Conservation (phyloP, 2,113 vertebrate species). For the Heterochromis multidens region DNA sequence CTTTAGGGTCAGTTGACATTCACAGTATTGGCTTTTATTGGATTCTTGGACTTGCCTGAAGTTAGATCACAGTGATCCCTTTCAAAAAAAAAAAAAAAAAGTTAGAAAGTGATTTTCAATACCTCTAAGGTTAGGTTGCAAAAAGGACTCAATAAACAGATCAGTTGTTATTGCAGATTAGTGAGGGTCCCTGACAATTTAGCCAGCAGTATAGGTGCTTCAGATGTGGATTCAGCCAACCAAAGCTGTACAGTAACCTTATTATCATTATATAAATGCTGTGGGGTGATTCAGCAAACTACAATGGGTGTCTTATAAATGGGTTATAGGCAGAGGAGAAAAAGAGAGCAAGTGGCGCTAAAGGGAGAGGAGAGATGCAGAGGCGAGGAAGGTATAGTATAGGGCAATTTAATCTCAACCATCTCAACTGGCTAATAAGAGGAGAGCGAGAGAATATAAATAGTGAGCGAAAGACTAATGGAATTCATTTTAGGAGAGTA, state of each 20-base stretch:
- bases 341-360: conserved; percentile 10
- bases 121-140: not conserved
- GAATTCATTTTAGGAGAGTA: conserved; percentile 68
- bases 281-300: not conserved
- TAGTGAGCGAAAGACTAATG: conserved; percentile 69
- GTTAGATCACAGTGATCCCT: conserved; percentile 10
- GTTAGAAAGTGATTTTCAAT: conserved; percentile 7
- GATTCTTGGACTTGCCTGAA: conserved; percentile 34
- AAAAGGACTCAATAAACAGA: conserved; percentile 30
- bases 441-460: conserved; percentile 60
- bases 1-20: conserved; percentile 54
- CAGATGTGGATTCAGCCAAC: not conserved
- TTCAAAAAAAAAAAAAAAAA: conserved; percentile 1
- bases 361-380: conserved; percentile 1
- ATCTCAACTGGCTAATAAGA: conserved; percentile 65
- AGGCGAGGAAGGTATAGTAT: conserved; percentile 23
- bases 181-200: conserved; percentile 1
- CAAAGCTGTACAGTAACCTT: conserved; percentile 4
- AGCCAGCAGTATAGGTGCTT: not conserved
- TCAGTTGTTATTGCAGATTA: conserved; percentile 8
- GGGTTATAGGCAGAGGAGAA: not conserved
- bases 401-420: conserved; percentile 63
- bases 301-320: conserved; percentile 37
- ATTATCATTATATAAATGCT: conserved; percentile 30
- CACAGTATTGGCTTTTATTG: conserved; percentile 43